Conservation (phyloP, 2,113 vertebrate species). For the Harpagus bidentatus region DNA sequence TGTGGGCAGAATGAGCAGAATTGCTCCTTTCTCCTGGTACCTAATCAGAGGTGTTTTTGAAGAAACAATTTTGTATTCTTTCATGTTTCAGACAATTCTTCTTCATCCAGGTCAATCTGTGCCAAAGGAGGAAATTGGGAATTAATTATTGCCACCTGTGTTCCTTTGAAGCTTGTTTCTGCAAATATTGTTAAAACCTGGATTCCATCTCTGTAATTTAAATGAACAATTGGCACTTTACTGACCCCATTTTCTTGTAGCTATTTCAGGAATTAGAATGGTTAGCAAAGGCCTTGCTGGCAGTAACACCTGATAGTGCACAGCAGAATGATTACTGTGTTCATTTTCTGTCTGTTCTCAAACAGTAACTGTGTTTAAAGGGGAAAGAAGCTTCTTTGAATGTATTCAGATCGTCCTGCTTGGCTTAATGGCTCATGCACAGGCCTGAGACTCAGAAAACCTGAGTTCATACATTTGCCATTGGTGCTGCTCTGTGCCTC, state of each 20-base stretch:
- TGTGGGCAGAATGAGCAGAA: not conserved
- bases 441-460: not conserved
- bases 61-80: not conserved
- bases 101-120: not conserved
- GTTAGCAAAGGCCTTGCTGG: not conserved
- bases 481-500: not conserved
- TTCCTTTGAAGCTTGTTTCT: constrained; percentile 41
- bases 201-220: constrained; percentile 33
- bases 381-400: not conserved
- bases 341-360: not conserved
- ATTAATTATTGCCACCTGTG: constrained; percentile 46
- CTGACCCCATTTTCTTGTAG: constrained; percentile 10
- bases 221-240: constrained; percentile 20
- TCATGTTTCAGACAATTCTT: not conserved
- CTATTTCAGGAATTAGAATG: constrained; percentile 13
- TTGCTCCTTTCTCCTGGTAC: not conserved
- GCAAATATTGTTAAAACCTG: constrained; percentile 29
- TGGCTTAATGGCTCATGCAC: not conserved
- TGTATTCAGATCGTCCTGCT: not conserved
- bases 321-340: not conserved
- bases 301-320: not conserved
- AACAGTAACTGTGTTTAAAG: not conserved
- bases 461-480: fast-evolving
- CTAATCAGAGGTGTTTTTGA: not conserved
- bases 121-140: not conserved